Evolutionary conservation across 2,888 invertebrate genomes (phyloP), one percentile per base, ranked within the genome.

Genomic region (Thera obeliscata): DNA sequence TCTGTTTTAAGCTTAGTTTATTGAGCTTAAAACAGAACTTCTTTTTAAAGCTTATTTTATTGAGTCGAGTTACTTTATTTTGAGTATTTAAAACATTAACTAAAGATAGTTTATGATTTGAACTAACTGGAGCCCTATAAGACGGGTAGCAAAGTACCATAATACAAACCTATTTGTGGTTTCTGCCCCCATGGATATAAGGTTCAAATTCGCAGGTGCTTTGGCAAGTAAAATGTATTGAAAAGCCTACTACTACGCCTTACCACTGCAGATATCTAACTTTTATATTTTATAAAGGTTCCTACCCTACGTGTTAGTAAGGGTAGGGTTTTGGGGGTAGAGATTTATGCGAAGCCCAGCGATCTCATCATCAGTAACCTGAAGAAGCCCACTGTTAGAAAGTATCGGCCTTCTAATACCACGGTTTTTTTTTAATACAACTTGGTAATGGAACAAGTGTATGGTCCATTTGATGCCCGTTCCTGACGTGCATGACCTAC

Each of bases 251-350:
- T n/a, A n/a, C n/a, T n/a, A 35, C 33, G n/a, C 54, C 57, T 61
- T 59, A 11, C 55, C 59, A 38, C 22, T 63, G 67, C 67, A 63
- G 67, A 56, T 62, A n/a, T 62, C 35, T 41, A 41, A 59, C 35
- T 36, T 55, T 8, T 55, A 38, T n/a, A 2, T 22, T 12, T 54
- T 8, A 36, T 5, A 7, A 1, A 46, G 43, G 43, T 43, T 9
- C 43, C 41, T 38, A 22, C 22, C 22, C 43, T 46, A 46, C 43
- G 43, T 46, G 43, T 46, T 46, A 46, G 43, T 9, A 9, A 9
- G 43, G 43, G 22, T 43, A 61, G 50, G 60, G 12, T 43, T 61
- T 66, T 52, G 2, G 36, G 41, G 50, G 41, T 50, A 56, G 12
- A 48, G 59, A 60, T 60, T 65, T 50, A 65, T 60, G 41, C 43